Evolutionary conservation across 2,797 vertebrate genomes (phyloP).

Genomic region (Limnodromus scolopaceus): DNA sequence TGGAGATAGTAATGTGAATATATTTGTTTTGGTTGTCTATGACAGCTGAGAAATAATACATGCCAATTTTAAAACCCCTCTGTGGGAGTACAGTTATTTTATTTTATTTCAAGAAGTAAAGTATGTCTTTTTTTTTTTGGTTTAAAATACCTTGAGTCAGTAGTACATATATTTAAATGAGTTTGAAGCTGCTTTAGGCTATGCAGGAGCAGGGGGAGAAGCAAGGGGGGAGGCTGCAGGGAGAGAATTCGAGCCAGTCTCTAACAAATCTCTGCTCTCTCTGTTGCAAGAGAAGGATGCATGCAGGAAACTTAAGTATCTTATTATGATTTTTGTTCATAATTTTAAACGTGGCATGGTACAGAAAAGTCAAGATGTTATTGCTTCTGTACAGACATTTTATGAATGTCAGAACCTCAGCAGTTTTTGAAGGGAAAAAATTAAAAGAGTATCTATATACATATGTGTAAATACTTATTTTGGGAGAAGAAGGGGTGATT

Average conservation of each 20-base stretch:
- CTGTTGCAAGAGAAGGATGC: not conserved
- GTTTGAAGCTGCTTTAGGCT: not conserved
- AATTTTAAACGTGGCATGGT: not conserved
- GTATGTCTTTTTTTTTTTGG: not conserved
- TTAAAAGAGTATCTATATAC: not conserved
- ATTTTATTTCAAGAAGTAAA: conserved; percentile 34
- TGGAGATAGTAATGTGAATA: conserved; percentile 7
- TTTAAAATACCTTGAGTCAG: conserved; percentile 37
- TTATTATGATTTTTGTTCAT: not conserved
- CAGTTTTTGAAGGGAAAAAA: not conserved
- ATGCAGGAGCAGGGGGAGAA: not conserved
- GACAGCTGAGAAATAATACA: conserved; percentile 38
- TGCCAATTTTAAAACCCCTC: conserved; percentile 25
- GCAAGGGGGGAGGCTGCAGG: not conserved
- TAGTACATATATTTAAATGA: conserved; percentile 22
- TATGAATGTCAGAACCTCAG: not conserved
- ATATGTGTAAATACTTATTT: not conserved
- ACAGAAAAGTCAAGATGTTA: not conserved
- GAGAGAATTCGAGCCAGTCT: not conserved
- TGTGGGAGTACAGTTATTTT: conserved; percentile 25
- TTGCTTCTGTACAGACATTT: not conserved
- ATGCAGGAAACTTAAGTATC: not conserved
- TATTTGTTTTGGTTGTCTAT: conserved; percentile 23
- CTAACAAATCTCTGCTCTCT: not conserved
- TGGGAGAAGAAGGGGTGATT: not conserved